Evolutionary conservation across 2,888 invertebrate genomes (phyloP).

Genomic region (Cerceris rybyensis): DNA sequence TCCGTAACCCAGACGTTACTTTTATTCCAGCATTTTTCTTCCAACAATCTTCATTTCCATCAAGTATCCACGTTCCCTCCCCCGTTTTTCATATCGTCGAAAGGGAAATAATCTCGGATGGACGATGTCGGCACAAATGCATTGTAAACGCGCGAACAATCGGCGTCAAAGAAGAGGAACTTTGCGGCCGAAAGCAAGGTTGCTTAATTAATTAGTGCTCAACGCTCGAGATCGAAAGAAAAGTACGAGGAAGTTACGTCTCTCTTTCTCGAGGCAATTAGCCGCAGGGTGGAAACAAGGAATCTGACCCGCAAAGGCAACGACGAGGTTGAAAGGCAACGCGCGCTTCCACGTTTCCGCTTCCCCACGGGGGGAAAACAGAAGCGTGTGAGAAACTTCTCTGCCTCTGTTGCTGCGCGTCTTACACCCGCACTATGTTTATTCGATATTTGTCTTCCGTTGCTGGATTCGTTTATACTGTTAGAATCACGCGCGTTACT

Average conservation of each 20-base stretch:
- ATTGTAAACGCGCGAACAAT: conserved; percentile 5
- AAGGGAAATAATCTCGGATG: neutral
- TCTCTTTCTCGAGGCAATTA: conserved; percentile 44
- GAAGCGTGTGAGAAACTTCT: conserved; percentile 52
- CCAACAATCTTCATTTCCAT: too few species aligned
- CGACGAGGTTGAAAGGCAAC: conserved; percentile 15
- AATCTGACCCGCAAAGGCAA: conserved; percentile 42
- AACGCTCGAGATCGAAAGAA: conserved; percentile 26
- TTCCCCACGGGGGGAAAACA: conserved; percentile 42
- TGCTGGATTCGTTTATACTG: neutral
- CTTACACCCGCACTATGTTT: neutral
- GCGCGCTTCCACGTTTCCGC: conserved; percentile 49
- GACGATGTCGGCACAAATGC: neutral
- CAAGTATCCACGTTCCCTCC: too few species aligned
- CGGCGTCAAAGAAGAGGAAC: neutral
- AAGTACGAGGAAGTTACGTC: conserved; percentile 42
- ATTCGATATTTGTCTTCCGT: neutral
- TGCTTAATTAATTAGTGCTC: conserved; percentile 39
- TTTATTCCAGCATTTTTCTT: neutral
- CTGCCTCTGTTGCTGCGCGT: neutral
- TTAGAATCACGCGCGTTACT: too few species aligned
- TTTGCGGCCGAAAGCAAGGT: neutral
- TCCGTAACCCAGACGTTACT: neutral
- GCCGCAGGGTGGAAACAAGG: conserved; percentile 34
- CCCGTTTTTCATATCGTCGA: neutral